A percentile compares a stretch with the other conserved stretches of the same genome.
These are phyloP conservation scores for Carollia perspicillata DNA, from an alignment of 2,113 vertebrate genomes.

Conservation along the genomic window DNA sequence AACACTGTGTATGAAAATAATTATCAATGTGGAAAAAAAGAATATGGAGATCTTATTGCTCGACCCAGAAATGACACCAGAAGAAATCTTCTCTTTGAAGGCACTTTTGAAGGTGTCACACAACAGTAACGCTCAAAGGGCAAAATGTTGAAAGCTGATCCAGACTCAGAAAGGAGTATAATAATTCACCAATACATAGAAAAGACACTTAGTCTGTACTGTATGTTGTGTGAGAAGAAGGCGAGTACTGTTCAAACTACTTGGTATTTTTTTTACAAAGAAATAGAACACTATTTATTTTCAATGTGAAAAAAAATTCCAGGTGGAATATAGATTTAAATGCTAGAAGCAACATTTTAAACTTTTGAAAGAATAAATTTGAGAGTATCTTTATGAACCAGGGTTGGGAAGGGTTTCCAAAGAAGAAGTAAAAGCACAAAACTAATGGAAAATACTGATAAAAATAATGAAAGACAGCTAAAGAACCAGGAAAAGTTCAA, in stretches of 20 bases:
- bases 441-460: background rate
- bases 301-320: background rate
- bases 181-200: too few species aligned
- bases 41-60: background rate
- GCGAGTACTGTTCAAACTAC: too few species aligned
- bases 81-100: too few species aligned
- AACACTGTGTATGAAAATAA: background rate
- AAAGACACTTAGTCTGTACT: too few species aligned
- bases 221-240: too few species aligned
- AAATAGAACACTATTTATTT: too few species aligned
- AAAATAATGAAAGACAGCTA: background rate
- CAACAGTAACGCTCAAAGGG: too few species aligned
- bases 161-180: too few species aligned
- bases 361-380: background rate
- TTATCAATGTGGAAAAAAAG: background rate
- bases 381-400: background rate
- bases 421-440: background rate
- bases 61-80: background rate
- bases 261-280: too few species aligned
- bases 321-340: background rate
- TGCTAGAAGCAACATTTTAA: background rate
- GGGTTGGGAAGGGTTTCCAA: background rate
- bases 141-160: too few species aligned
- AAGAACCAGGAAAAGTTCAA: background rate
- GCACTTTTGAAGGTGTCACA: too few species aligned